Evolutionary conservation across 2,113 vertebrate genomes (phyloP).

Genomic region (Eublepharis macularius): DNA sequence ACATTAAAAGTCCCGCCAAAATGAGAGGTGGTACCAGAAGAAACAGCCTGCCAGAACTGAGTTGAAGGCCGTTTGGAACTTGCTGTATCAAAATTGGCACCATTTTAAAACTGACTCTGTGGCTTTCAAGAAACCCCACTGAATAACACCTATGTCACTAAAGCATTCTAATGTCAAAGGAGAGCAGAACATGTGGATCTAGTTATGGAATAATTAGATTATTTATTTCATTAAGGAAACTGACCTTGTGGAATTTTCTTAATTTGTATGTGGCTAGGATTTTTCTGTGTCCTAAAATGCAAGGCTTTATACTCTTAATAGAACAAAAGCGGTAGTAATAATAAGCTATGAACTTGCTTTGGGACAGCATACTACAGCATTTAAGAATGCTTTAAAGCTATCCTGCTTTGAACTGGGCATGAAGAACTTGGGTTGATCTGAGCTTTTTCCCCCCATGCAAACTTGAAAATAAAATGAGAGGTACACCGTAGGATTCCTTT

Average conservation of each 20-base stretch:
- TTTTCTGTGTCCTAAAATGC: not conserved
- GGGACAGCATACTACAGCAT: not conserved
- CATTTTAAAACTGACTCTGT: not conserved
- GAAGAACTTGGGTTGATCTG: not conserved
- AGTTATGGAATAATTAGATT: not conserved
- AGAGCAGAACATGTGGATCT: not conserved
- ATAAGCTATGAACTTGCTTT: not conserved
- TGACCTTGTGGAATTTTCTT: not conserved
- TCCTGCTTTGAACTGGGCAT: not conserved
- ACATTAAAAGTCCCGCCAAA: too few relatives aligned
- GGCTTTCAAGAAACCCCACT: not conserved
- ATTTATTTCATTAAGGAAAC: not conserved
- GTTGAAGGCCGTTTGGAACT: too few relatives aligned
- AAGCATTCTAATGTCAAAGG: not conserved
- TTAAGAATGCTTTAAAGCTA: not conserved
- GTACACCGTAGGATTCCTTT: too few relatives aligned
- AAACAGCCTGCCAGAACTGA: too few relatives aligned
- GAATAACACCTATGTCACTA: not conserved
- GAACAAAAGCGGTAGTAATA: not conserved
- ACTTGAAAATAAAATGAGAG: not conserved
- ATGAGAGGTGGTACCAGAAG: too few relatives aligned
- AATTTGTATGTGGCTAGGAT: not conserved
- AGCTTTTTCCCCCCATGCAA: not conserved
- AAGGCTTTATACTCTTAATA: not conserved
- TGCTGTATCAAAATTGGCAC: too few relatives aligned